These are phyloP conservation scores for Conopomorpha cramerella DNA, from an alignment of 1,140 invertebrate genomes.

Conservation along the genomic window DNA sequence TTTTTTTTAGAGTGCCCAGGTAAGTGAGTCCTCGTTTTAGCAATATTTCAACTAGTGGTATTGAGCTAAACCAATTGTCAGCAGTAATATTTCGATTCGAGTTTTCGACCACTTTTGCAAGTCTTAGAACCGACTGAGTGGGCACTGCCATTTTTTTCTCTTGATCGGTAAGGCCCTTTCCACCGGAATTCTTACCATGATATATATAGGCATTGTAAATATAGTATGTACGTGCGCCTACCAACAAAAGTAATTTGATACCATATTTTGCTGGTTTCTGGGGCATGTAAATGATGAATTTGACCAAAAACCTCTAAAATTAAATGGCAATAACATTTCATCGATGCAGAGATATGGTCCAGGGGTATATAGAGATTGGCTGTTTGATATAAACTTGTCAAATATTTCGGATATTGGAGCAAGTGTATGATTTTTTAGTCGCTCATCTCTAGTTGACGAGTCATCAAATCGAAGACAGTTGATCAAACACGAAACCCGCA, in stretches of 20 bases:
- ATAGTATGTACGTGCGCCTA: conserved; percentile 9
- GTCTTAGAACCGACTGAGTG: conserved; percentile 16
- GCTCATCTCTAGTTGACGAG: conserved; percentile 10
- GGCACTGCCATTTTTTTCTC: conserved; percentile 13
- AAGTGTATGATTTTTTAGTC: conserved; percentile 11
- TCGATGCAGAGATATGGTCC: conserved; percentile 20
- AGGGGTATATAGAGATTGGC: conserved; percentile 13
- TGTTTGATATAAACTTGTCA: conserved; percentile 30
- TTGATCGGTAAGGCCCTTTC: conserved; percentile 11
- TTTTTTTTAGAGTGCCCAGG: conserved; percentile 48
- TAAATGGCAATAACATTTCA: conserved; percentile 27
- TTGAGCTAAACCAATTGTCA: conserved; percentile 42
- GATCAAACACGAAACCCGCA: conserved; percentile 9
- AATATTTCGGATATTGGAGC: conserved; percentile 24
- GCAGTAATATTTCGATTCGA: conserved; percentile 10
- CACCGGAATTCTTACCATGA: conserved; percentile 15
- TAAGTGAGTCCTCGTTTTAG: conserved; percentile 24
- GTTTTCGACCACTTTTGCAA: conserved; percentile 14
- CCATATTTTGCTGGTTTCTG: conserved; percentile 53
- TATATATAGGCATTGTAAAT: too few relatives aligned
- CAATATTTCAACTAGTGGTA: conserved; percentile 24
- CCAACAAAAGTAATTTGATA: conserved; percentile 25
- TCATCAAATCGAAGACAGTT: conserved; percentile 12
- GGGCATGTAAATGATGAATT: conserved; percentile 12
- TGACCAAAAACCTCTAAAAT: conserved; percentile 11